Evolutionary conservation across 2,113 vertebrate genomes (phyloP), one percentile per base, ranked within the genome.

Genomic region (Emberiza fucata): DNA sequence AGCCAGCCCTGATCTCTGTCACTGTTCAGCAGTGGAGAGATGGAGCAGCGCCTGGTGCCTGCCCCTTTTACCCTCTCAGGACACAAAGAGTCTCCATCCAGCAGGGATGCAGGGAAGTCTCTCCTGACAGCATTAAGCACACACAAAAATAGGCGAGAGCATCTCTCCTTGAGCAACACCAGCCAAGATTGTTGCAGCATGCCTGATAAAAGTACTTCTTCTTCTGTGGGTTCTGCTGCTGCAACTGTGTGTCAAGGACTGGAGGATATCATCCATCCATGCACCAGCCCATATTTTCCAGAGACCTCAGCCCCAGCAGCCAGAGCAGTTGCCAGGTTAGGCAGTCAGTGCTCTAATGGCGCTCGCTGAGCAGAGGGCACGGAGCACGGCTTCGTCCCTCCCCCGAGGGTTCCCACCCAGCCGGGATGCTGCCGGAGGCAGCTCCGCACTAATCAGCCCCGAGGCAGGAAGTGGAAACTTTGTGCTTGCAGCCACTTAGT

Each of bases 401-500:
- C 95, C 91, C 94, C 47, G 93, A 90, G 95, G 93, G 47, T 31
- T 83, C 54, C 81, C 64, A 5, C n/a, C 86, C 1, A 1, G 57
- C 23, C 63, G 31, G 88, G 95, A 87, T 69, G 88, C 95, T 93
- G 96, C 95, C 47, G 45, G 2, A 10, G 86, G n/a, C 89, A 59
- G 82, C 91, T 94, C 91, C 1, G 18, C 60, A 3, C 68, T 90
- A 96, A 97, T 95, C 96, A 97, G 88, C 92, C 85, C 85, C 12
- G 40, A 93, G 79, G 79, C 85, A 21, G 82, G 37, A 69, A 92
- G 87, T 79, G 97, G 91, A 87, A 96, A 97, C 93, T 95, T 97
- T 96, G 69, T 68, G 75, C 60, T 75, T 50, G 82, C 87, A 97
- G 93, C 88, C 97, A 92, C 76, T 97, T 97, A 92, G 91, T 57